These are phyloP conservation scores for Capromys pilorides DNA, from an alignment of 2,797 vertebrate species.

Conservation along the genomic window DNA sequence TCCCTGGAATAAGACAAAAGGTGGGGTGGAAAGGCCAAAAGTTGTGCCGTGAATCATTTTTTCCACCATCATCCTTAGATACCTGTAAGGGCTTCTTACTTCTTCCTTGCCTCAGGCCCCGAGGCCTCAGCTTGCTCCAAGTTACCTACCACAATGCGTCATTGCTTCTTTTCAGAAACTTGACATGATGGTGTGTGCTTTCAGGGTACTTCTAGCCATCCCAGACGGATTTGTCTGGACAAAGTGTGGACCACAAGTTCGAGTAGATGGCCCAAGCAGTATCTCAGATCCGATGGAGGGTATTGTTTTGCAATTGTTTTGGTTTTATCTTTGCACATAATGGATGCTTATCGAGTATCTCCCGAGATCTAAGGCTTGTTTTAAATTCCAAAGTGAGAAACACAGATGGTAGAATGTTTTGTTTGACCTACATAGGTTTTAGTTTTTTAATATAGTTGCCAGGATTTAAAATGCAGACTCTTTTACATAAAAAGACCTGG, in stretches of 20 bases:
- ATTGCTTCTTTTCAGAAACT: background rate
- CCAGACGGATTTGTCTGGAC: background rate
- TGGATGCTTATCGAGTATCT: background rate
- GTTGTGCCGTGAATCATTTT: background rate
- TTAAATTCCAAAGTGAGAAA: constrained; percentile 41
- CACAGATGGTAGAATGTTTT: constrained; percentile 18
- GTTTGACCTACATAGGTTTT: constrained; percentile 41
- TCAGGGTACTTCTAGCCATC: background rate
- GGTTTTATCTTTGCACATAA: background rate
- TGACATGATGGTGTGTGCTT: background rate
- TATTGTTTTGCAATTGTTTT: background rate
- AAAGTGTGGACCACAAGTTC: background rate
- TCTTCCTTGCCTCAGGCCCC: background rate
- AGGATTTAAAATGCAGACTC: constrained; percentile 55
- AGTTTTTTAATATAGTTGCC: constrained; percentile 45
- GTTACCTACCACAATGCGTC: background rate
- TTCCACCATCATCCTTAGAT: background rate
- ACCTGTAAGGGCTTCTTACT: background rate
- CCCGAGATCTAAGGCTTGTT: background rate
- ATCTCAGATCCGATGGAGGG: background rate
- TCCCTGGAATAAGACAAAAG: constrained; percentile 6
- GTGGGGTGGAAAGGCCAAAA: background rate
- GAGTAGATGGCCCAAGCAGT: background rate
- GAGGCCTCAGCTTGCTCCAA: background rate
- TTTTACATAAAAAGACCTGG: constrained; percentile 41